Evolutionary conservation across 2,113 vertebrate genomes (phyloP).

Genomic region (Notarius lentiginosus): DNA sequence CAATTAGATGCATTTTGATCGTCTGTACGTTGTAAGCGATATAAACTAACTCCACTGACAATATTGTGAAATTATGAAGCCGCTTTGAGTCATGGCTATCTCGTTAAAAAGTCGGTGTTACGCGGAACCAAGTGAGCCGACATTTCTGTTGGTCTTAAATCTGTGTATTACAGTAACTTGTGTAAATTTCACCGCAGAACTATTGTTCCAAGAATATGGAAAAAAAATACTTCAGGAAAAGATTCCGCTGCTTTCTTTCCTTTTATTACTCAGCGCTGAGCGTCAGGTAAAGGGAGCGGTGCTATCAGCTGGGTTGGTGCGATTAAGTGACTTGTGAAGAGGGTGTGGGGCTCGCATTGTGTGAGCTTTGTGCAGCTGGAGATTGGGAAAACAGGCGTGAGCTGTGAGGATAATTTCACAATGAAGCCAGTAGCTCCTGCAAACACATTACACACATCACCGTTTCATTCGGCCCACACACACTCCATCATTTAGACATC

Average conservation of each 20-base stretch:
- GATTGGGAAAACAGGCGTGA: constrained; percentile 54
- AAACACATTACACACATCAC: constrained; percentile 41
- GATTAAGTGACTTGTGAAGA: constrained; percentile 53
- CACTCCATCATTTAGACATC: constrained; percentile 42
- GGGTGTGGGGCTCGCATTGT: constrained; percentile 50
- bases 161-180: no score
- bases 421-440: constrained; percentile 17
- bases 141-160: no score
- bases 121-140: no score
- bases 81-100: no score
- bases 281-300: constrained; percentile 37
- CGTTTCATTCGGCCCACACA: constrained; percentile 24
- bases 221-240: neutral
- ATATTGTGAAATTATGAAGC: no score
- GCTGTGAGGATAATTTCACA: constrained; percentile 46
- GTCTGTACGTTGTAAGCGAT: no score
- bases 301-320: constrained; percentile 22
- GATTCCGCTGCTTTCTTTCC: neutral
- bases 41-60: no score
- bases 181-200: no score
- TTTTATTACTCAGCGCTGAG: neutral
- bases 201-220: neutral
- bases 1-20: neutral
- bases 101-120: no score
- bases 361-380: constrained; percentile 29